phyloP scores from a whole-genome alignment of 2,888 invertebrate species.

The Plagiodera versicolora region DNA sequence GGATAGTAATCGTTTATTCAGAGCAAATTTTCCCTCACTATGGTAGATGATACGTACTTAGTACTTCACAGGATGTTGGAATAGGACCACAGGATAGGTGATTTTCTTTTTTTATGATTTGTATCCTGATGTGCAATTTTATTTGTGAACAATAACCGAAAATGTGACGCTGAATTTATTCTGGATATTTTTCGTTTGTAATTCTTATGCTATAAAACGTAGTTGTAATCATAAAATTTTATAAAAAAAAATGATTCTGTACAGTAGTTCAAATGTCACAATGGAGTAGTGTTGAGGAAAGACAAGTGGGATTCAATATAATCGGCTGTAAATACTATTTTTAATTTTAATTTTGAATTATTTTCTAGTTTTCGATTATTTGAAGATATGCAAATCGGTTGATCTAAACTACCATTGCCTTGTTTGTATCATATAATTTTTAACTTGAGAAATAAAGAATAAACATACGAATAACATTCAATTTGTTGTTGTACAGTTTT shows the following conservation, averaged over 20 bases:
- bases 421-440: not conserved
- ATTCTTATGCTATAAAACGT: no score
- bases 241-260: no score
- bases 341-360: not conserved
- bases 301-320: not conserved
- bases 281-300: no score
- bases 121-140: not conserved
- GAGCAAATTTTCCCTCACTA: not conserved
- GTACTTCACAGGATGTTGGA: not conserved
- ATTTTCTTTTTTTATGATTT: not conserved
- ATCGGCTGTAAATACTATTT: not conserved
- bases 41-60: conserved; percentile 9
- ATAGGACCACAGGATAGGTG: not conserved
- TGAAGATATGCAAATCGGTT: not conserved
- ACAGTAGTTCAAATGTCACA: no score
- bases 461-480: not conserved
- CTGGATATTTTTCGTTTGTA: not conserved
- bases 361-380: not conserved
- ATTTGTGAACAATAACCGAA: not conserved
- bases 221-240: no score
- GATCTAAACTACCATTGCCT: not conserved
- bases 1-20: no score
- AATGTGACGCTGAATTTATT: not conserved
- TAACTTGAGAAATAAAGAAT: not conserved
- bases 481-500: not conserved